A percentile compares a stretch with the other conserved stretches of the same genome.
Conservation (phyloP, 2,888 invertebrate genomes). For the Hypomecis atomaria region DNA sequence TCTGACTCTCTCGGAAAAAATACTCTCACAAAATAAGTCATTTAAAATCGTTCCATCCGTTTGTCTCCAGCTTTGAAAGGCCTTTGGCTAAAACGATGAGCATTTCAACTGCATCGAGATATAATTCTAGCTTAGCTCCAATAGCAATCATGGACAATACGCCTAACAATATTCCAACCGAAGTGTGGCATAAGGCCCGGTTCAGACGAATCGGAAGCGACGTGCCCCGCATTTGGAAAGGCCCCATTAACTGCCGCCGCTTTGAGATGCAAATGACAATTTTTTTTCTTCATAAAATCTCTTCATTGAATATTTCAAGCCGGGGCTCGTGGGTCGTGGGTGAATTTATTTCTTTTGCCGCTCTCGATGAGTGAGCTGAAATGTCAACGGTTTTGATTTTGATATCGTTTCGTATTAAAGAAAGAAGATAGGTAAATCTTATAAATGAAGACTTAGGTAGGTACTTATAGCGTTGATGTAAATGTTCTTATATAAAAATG, state of each 20-base stretch:
- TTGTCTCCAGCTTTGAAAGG: too few relatives aligned
- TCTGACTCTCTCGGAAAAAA: too few relatives aligned
- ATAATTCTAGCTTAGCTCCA: constrained; percentile 17
- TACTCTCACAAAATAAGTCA: too few relatives aligned
- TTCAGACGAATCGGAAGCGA: constrained; percentile 67
- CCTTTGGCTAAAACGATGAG: too few relatives aligned
- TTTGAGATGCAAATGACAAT: constrained; percentile 80
- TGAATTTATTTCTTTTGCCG: constrained; percentile 68
- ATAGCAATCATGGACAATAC: constrained; percentile 19
- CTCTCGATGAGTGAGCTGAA: constrained; percentile 20
- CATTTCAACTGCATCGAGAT: background rate
- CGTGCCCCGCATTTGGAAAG: constrained; percentile 77
- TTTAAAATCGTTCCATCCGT: too few relatives aligned
- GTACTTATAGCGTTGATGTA: too few relatives aligned
- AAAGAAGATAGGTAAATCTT: background rate
- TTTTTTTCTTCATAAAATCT: constrained; percentile 77
- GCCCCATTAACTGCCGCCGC: constrained; percentile 77
- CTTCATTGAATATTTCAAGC: constrained; percentile 80
- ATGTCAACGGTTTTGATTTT: constrained; percentile 27
- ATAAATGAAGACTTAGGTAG: too few relatives aligned
- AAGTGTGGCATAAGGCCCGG: constrained; percentile 74
- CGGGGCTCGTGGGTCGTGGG: constrained; percentile 66
- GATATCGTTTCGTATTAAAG: constrained; percentile 5
- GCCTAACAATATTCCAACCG: constrained; percentile 42
- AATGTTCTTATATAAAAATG: too few relatives aligned